These are phyloP conservation scores for Daphoenositta chrysoptera DNA, from an alignment of 2,113 vertebrate genomes.

Conservation along the genomic window DNA sequence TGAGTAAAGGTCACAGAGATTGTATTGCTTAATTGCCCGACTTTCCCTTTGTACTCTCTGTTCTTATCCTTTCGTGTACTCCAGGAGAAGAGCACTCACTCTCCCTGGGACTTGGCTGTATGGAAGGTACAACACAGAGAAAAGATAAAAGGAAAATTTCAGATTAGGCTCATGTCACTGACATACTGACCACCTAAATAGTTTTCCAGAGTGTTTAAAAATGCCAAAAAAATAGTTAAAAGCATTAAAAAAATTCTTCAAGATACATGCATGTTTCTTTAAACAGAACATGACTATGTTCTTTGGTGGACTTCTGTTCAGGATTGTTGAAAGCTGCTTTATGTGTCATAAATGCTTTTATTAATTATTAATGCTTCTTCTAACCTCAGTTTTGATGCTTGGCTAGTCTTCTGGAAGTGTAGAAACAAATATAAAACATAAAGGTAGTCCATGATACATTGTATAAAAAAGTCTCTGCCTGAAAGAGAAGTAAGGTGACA, in stretches of 20 bases:
- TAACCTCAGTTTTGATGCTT: not conserved
- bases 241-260: not conserved
- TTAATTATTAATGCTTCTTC: not conserved
- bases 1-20: slow-evolving; percentile 2
- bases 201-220: slow-evolving; percentile 17
- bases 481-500: not conserved
- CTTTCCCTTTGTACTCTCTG: not conserved
- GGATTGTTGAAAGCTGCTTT: not conserved
- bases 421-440: not conserved
- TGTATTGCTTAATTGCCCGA: slow-evolving; percentile 25
- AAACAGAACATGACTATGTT: not conserved
- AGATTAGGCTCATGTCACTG: not conserved
- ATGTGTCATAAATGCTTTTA: not conserved
- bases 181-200: not conserved
- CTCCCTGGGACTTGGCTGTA: not conserved
- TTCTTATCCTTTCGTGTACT: not conserved
- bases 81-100: not conserved
- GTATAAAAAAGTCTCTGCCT: not conserved
- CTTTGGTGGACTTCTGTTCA: not conserved
- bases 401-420: not conserved
- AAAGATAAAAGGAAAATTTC: not conserved
- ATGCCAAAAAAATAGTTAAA: not conserved
- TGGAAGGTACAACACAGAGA: not conserved
- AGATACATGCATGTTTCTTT: not conserved
- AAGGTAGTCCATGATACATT: not conserved